A percentile compares a stretch with the other conserved stretches of the same genome.
phyloP scores from a whole-genome alignment of 2,797 vertebrate genomes.

The Megaceryle alcyon region DNA sequence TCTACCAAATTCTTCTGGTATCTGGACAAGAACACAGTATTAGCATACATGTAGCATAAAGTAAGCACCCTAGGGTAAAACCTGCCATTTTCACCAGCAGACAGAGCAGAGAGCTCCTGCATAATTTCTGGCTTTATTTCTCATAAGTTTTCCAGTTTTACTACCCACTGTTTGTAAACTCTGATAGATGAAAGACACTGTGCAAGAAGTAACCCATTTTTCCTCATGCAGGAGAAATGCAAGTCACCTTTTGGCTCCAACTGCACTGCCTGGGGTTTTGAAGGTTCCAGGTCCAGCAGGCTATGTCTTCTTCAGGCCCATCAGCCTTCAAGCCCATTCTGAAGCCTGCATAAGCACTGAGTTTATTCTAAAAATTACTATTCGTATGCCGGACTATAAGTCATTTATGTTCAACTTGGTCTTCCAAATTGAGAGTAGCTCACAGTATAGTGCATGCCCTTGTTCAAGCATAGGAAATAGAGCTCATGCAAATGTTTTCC shows the following conservation, averaged over 20 bases:
- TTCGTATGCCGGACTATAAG: neutral
- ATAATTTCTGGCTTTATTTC: neutral
- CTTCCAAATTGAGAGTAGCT: neutral
- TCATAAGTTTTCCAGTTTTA: neutral
- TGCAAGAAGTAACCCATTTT: neutral
- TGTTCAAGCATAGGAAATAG: neutral
- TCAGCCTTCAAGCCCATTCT: neutral
- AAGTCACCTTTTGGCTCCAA: neutral
- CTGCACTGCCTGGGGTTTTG: neutral
- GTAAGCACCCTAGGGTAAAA: neutral
- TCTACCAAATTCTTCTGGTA: neutral
- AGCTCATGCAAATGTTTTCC: neutral
- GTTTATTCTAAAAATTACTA: neutral
- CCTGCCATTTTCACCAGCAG: neutral
- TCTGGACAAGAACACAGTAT: neutral
- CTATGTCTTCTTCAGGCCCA: neutral
- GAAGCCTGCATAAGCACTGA: neutral
- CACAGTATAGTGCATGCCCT: neutral
- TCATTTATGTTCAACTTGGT: neutral
- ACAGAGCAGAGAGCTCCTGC: neutral
- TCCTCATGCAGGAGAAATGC: accelerated
- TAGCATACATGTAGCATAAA: neutral
- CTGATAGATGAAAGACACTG: neutral
- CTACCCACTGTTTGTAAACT: neutral
- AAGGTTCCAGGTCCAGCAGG: slow-evolving; percentile 30